Percentiles rank a stretch among this genome's conserved stretches.
These are phyloP conservation scores for Rhinella marina DNA, from an alignment of 2,797 vertebrate genomes.

Conservation along the genomic window DNA sequence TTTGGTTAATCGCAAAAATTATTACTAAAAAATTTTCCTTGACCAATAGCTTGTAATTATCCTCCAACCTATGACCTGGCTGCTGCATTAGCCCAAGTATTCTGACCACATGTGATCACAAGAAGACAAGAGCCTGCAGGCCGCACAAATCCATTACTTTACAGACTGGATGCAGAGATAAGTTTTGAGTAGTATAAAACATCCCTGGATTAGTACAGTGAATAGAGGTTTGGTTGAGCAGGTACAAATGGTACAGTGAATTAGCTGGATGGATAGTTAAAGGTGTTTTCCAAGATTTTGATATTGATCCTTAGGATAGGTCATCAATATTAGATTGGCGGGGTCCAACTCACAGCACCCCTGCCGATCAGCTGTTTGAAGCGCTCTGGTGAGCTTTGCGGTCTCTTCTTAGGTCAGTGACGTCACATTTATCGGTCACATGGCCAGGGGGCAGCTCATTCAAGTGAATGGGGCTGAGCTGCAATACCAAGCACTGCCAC, in stretches of 20 bases:
- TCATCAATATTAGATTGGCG: too few relatives aligned
- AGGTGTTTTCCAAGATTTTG: too few relatives aligned
- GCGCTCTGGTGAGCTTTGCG: too few relatives aligned
- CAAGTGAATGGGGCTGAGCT: too few relatives aligned
- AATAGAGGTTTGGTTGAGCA: neutral
- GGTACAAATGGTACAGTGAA: neutral
- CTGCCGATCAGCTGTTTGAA: too few relatives aligned
- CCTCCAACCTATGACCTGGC: neutral
- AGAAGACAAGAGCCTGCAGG: neutral
- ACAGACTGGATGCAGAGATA: neutral
- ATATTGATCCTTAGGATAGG: too few relatives aligned
- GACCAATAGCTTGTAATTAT: neutral
- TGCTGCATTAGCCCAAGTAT: neutral
- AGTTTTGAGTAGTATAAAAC: neutral
- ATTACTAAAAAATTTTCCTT: neutral
- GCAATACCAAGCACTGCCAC: too few relatives aligned
- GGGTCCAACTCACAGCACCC: too few relatives aligned
- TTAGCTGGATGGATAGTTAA: neutral
- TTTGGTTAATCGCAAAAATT: neutral
- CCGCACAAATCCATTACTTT: neutral
- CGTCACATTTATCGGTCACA: too few relatives aligned
- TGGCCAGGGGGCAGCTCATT: too few relatives aligned
- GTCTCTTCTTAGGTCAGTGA: too few relatives aligned
- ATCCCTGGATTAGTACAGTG: neutral
- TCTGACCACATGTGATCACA: neutral